Evolutionary conservation across 2,888 invertebrate species (phyloP).

Genomic region (Drosophila kuntzei): DNA sequence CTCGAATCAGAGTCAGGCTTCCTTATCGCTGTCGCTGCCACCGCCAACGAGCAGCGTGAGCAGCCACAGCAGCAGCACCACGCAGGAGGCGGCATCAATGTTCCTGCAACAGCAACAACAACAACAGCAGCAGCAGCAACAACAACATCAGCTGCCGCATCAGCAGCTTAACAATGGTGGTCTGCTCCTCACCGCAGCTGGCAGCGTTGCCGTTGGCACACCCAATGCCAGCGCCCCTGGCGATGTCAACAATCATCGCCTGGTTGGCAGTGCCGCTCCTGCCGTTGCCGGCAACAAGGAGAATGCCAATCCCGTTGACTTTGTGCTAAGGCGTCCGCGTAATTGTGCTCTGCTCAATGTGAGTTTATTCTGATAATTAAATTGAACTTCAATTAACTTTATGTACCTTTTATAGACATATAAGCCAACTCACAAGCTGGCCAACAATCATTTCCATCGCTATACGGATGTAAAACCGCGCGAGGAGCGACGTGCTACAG

Average conservation of each 20-base stretch:
- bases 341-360: conserved; percentile 84
- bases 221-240: conserved; percentile 22
- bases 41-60: conserved; percentile 70
- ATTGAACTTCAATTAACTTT: neutral
- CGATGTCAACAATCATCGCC: conserved; percentile 67
- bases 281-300: conserved; percentile 82
- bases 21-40: conserved; percentile 75
- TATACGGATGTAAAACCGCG: conserved; percentile 94
- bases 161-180: conserved; percentile 64
- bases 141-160: conserved; percentile 32
- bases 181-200: conserved; percentile 49
- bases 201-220: conserved; percentile 20
- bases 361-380: conserved; percentile 36
- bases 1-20: conserved; percentile 83
- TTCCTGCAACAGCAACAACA: conserved; percentile 47
- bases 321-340: conserved; percentile 84
- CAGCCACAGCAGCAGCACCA: conserved; percentile 51
- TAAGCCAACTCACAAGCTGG: conserved; percentile 90
- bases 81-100: conserved; percentile 27
- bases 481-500: conserved; percentile 93
- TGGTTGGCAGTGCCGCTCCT: conserved; percentile 47
- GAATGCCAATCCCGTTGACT: conserved; percentile 84
- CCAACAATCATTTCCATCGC: conserved; percentile 90
- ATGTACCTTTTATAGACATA: conserved; percentile 87
- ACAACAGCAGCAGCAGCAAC: conserved; percentile 35